These are phyloP conservation scores for Watsonalla binaria DNA, from an alignment of 2,888 invertebrate species.

Conservation along the genomic window DNA sequence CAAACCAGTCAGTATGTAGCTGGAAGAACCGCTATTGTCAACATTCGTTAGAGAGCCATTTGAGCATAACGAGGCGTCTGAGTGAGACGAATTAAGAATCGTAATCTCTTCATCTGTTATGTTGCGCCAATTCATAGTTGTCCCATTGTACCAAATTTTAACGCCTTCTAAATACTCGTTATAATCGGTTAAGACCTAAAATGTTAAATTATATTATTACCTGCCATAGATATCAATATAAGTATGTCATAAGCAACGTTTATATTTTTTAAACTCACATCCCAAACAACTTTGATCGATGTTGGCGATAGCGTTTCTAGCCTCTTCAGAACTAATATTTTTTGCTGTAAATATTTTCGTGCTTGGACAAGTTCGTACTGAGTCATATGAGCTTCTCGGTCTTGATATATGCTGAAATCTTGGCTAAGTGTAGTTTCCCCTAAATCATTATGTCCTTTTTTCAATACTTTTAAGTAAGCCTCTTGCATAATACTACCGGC, in stretches of 20 bases:
- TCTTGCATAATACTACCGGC: slow-evolving; percentile 74
- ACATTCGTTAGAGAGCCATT: slow-evolving; percentile 85
- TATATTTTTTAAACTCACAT: slow-evolving; percentile 75
- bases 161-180: slow-evolving; percentile 82
- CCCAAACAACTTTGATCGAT: slow-evolving; percentile 89
- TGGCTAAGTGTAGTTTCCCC: slow-evolving; percentile 49
- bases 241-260: no score
- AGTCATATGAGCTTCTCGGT: slow-evolving; percentile 75
- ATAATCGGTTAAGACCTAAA: slow-evolving; percentile 73
- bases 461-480: slow-evolving; percentile 68
- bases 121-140: slow-evolving; percentile 68
- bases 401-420: slow-evolving; percentile 51
- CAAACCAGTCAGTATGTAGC: slow-evolving; percentile 86
- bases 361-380: slow-evolving; percentile 89
- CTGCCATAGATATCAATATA: no score
- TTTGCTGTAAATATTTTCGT: slow-evolving; percentile 86
- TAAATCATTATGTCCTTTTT: slow-evolving; percentile 62
- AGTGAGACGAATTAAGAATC: slow-evolving; percentile 43
- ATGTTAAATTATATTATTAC: slow-evolving; percentile 9
- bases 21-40: slow-evolving; percentile 83
- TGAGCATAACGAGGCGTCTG: slow-evolving; percentile 49
- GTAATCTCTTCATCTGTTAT: slow-evolving; percentile 51
- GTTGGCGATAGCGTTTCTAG: slow-evolving; percentile 85
- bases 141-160: slow-evolving; percentile 80
- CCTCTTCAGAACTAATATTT: slow-evolving; percentile 86